phyloP scores from a whole-genome alignment of 2,113 vertebrate species.

The Centrocercus urophasianus region DNA sequence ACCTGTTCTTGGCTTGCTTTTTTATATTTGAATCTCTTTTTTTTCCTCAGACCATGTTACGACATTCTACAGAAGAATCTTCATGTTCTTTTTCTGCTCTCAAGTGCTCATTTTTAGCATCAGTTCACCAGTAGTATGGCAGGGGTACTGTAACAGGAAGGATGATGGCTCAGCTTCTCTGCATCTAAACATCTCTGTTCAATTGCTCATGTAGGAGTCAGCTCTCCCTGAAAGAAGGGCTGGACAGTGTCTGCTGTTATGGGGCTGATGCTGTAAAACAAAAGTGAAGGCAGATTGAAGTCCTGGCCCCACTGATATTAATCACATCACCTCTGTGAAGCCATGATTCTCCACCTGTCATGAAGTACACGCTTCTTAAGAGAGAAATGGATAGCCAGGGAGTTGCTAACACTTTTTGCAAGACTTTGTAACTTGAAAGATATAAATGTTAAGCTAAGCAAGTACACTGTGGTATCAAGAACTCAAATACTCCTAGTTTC shows the following conservation, averaged over 20 bases:
- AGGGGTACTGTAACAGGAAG: neutral
- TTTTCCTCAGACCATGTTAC: neutral
- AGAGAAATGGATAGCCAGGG: neutral
- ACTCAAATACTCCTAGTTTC: neutral
- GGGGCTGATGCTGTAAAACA: neutral
- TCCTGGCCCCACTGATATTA: neutral
- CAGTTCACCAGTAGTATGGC: neutral
- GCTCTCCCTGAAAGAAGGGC: neutral
- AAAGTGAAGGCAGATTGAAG: constrained; percentile 6
- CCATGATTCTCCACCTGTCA: neutral
- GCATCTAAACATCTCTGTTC: neutral
- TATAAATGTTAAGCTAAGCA: neutral
- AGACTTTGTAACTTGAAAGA: neutral
- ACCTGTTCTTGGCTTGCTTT: neutral
- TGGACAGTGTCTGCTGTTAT: neutral
- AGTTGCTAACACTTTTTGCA: neutral
- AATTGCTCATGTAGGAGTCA: neutral
- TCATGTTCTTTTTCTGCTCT: neutral
- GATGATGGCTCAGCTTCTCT: neutral
- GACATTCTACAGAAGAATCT: neutral
- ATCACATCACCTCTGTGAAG: neutral
- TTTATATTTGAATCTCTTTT: neutral
- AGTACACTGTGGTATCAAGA: neutral
- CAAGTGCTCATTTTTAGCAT: neutral
- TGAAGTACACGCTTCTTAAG: neutral